Conservation (phyloP, 2,797 vertebrate genomes). For the Anisognathus igniventris region DNA sequence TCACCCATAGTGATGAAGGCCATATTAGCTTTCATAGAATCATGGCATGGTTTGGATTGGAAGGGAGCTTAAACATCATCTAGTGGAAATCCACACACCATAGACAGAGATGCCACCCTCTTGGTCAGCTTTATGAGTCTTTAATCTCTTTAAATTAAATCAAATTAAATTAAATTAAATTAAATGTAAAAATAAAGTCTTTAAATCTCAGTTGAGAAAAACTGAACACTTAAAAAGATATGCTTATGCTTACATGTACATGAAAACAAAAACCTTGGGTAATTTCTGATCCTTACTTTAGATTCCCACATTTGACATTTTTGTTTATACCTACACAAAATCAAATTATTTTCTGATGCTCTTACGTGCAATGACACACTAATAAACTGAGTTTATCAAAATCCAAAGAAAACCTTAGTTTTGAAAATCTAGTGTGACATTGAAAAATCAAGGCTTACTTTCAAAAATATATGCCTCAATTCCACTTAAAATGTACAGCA, state of each 20-base stretch:
- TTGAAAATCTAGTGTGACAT: background rate
- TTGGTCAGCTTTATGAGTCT: background rate
- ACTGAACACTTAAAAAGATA: background rate
- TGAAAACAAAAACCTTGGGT: background rate
- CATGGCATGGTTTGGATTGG: background rate
- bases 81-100: background rate
- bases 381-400: background rate
- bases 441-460: background rate
- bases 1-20: background rate
- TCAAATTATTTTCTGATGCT: background rate
- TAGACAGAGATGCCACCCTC: background rate
- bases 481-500: background rate
- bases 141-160: too few species aligned
- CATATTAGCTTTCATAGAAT: background rate
- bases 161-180: too few species aligned
- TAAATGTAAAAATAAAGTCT: background rate
- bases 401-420: background rate
- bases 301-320: background rate
- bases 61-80: background rate
- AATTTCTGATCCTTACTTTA: background rate
- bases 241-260: accelerated
- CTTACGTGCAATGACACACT: background rate
- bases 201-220: background rate
- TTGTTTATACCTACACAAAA: background rate
- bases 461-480: background rate